phyloP scores from a whole-genome alignment of 2,888 invertebrate species.

The Heliconius hortense region DNA sequence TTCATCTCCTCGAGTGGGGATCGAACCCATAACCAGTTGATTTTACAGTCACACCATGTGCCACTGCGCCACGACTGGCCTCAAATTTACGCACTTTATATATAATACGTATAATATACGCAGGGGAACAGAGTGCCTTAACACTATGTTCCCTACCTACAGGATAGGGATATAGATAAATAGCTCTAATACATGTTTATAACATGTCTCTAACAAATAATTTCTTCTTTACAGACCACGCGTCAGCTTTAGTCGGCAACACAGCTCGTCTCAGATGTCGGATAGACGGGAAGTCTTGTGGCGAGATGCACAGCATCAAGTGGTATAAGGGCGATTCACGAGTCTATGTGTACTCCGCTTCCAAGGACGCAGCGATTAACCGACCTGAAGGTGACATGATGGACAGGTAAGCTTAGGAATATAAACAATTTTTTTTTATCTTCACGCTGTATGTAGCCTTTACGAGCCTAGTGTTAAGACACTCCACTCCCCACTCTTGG shows the following conservation, averaged over 20 bases:
- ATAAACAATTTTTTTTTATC: neutral
- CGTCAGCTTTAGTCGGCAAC: constrained; percentile 86
- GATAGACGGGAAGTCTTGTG: constrained; percentile 87
- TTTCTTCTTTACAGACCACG: constrained; percentile 70
- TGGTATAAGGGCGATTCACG: constrained; percentile 89
- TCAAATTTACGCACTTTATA: too few species aligned
- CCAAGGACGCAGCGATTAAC: constrained; percentile 84
- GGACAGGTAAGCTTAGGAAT: constrained; percentile 82
- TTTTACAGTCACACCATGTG: too few species aligned
- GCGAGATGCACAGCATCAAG: constrained; percentile 90
- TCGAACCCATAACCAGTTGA: too few species aligned
- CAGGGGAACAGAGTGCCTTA: too few species aligned
- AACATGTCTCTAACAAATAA: neutral
- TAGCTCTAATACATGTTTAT: too few species aligned
- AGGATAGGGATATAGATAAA: too few species aligned
- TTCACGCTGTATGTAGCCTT: neutral
- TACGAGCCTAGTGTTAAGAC: neutral
- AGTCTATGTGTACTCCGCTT: constrained; percentile 89
- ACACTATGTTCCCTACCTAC: too few species aligned
- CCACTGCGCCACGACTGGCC: too few species aligned
- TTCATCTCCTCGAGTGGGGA: too few species aligned
- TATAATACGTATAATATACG: too few species aligned
- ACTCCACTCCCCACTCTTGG: neutral
- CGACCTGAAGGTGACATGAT: constrained; percentile 87
- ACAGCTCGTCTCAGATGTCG: constrained; percentile 87